These are phyloP conservation scores for Volucella bombylans DNA, from an alignment of 2,888 invertebrate species.

Conservation along the genomic window DNA sequence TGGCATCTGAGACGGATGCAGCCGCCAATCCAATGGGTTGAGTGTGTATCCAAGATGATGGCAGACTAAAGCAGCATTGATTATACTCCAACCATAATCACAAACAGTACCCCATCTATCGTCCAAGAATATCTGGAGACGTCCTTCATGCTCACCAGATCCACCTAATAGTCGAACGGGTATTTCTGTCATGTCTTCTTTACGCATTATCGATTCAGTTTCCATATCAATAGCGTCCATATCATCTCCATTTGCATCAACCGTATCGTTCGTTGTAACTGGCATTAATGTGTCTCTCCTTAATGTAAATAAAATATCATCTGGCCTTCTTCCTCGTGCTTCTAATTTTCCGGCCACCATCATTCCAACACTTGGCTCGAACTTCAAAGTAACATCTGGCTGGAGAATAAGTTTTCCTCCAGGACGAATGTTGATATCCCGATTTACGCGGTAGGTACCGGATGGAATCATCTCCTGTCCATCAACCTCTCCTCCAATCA, in stretches of 20 bases:
- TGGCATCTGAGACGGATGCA: constrained; percentile 92
- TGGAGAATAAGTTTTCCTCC: constrained; percentile 95
- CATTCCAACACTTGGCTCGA: constrained; percentile 96
- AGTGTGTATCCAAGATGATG: constrained; percentile 96
- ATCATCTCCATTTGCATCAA: constrained; percentile 82
- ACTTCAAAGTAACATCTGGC: constrained; percentile 93
- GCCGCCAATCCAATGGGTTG: constrained; percentile 95
- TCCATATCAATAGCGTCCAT: constrained; percentile 83
- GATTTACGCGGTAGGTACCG: constrained; percentile 94
- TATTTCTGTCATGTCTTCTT: constrained; percentile 85
- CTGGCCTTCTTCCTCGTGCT: constrained; percentile 90
- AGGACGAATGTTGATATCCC: constrained; percentile 96
- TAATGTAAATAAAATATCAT: constrained; percentile 90
- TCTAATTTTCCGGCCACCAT: constrained; percentile 97
- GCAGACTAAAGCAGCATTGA: constrained; percentile 95
- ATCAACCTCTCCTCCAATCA: constrained; percentile 95
- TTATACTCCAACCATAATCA: constrained; percentile 96
- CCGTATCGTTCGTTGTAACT: constrained; percentile 86
- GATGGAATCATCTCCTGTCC: constrained; percentile 91
- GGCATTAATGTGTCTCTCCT: constrained; percentile 89
- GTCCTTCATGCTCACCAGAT: constrained; percentile 90
- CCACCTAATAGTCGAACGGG: constrained; percentile 93
- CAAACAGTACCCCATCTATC: constrained; percentile 98
- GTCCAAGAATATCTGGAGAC: constrained; percentile 91
- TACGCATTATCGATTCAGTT: constrained; percentile 85